Evolutionary conservation across 1,140 invertebrate species (phyloP).

Genomic region (Calephelis virginiensis): DNA sequence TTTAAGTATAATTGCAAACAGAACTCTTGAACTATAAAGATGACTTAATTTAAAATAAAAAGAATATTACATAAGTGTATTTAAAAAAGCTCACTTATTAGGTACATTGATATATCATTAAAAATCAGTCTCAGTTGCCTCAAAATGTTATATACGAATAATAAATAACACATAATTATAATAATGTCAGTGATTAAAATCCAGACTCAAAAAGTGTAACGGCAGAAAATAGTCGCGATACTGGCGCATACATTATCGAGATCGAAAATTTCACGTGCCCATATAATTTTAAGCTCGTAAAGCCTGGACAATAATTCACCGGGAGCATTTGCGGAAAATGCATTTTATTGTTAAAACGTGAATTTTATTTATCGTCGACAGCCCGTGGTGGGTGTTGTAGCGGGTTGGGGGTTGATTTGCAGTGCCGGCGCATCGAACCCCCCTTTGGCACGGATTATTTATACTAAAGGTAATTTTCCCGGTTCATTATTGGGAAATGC

Average conservation of each 20-base stretch:
- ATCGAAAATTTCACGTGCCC: constrained; percentile 76
- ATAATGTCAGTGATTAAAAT: constrained; percentile 42
- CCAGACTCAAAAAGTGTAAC: constrained; percentile 40
- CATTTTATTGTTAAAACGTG: constrained; percentile 79
- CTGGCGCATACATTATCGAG: constrained; percentile 67
- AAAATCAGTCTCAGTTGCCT: too few relatives aligned
- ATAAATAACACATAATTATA: constrained; percentile 22
- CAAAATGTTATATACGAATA: neutral
- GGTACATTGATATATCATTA: too few relatives aligned
- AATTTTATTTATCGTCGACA: constrained; percentile 78
- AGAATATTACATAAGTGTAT: too few relatives aligned
- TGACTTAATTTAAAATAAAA: too few relatives aligned
- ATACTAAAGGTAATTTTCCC: constrained; percentile 76
- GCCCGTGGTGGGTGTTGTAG: constrained; percentile 57
- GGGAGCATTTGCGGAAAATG: constrained; percentile 78
- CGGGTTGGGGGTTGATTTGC: constrained; percentile 66
- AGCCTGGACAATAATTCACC: constrained; percentile 73
- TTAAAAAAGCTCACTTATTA: too few relatives aligned
- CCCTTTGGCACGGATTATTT: constrained; percentile 76
- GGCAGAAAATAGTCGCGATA: constrained; percentile 60
- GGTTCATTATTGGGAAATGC: constrained; percentile 76
- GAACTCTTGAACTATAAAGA: too few relatives aligned
- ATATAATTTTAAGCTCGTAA: constrained; percentile 79
- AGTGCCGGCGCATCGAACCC: constrained; percentile 70
- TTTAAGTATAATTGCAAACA: too few relatives aligned